phyloP scores from a whole-genome alignment of 2,113 vertebrate genomes.

The Hiodon tergisus region DNA sequence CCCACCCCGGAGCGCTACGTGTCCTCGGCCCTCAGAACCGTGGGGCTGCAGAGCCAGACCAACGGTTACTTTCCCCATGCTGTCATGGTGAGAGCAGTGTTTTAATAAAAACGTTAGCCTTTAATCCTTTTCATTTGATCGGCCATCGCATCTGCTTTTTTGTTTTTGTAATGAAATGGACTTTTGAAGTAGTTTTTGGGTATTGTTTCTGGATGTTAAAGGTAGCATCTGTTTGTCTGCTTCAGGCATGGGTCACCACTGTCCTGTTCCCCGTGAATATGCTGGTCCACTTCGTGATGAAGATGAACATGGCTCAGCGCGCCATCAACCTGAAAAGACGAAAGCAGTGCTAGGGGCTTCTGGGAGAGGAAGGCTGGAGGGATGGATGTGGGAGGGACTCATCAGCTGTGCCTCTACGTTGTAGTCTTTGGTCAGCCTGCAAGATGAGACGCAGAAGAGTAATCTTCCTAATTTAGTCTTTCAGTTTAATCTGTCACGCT shows the following conservation, averaged over 20 bases:
- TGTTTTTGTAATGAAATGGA: not conserved
- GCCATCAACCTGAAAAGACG: slow-evolving; percentile 66
- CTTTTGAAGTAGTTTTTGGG: not conserved
- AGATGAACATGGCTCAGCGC: slow-evolving; percentile 59
- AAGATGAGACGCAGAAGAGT: too few species aligned
- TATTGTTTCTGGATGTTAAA: not conserved
- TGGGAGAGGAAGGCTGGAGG: not conserved
- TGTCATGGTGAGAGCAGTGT: slow-evolving; percentile 67
- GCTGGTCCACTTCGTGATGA: slow-evolving; percentile 49
- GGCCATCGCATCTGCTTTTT: not conserved
- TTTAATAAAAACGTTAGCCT: not conserved
- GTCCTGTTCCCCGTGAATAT: slow-evolving; percentile 59
- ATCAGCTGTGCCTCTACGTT: too few species aligned
- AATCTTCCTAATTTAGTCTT: too few species aligned
- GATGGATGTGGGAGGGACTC: not conserved
- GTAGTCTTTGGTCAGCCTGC: not conserved
- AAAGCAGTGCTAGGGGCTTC: slow-evolving; percentile 59
- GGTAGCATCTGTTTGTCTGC: not conserved
- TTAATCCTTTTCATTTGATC: not conserved
- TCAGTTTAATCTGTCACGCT: too few species aligned
- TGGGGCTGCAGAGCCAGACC: slow-evolving; percentile 77
- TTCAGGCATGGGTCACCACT: slow-evolving; percentile 66
- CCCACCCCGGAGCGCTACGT: slow-evolving; percentile 79
- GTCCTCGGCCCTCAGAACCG: slow-evolving; percentile 74
- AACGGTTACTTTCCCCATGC: slow-evolving; percentile 81